Evolutionary conservation across 2,797 vertebrate species (phyloP).

Genomic region (Anguilla pacifica): DNA sequence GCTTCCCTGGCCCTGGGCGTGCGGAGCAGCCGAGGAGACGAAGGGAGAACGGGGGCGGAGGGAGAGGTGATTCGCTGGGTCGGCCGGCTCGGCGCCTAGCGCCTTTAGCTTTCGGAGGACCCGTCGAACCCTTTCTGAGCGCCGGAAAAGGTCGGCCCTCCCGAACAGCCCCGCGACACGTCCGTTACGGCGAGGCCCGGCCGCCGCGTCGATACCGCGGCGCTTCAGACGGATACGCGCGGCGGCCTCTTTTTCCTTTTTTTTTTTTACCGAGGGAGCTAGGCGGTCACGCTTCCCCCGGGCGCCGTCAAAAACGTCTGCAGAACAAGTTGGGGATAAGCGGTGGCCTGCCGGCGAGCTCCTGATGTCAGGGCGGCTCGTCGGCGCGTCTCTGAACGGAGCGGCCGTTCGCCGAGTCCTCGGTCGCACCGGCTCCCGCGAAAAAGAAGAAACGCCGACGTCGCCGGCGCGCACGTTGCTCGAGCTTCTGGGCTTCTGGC

Average conservation of each 20-base stretch:
- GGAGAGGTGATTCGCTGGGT: not conserved
- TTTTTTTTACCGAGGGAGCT: not conserved
- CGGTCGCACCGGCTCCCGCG: not conserved
- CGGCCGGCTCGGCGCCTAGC: not conserved
- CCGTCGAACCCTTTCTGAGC: not conserved
- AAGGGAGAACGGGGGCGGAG: not conserved
- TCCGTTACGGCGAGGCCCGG: not conserved
- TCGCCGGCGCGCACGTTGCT: not conserved
- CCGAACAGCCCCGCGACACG: not conserved
- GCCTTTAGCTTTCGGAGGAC: not conserved
- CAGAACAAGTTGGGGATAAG: slow-evolving; percentile 13
- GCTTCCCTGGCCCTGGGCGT: not conserved
- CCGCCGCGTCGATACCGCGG: not conserved
- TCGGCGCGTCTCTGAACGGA: slow-evolving; percentile 24
- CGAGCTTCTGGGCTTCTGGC: not conserved
- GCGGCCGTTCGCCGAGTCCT: slow-evolving; percentile 2
- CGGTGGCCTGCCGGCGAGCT: slow-evolving; percentile 16
- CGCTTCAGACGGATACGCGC: slow-evolving; percentile 7
- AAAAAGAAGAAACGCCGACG: not conserved
- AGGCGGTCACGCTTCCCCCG: slow-evolving; percentile 17
- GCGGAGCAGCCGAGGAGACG: not conserved
- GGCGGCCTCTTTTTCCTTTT: not conserved
- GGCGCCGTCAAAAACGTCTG: slow-evolving; percentile 6
- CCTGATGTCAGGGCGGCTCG: slow-evolving; percentile 30
- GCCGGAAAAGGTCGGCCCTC: not conserved